Percentiles rank a stretch among this genome's conserved stretches.
Evolutionary conservation across 2,888 invertebrate species (phyloP).

Genomic region (Asteroscopus sphinx): DNA sequence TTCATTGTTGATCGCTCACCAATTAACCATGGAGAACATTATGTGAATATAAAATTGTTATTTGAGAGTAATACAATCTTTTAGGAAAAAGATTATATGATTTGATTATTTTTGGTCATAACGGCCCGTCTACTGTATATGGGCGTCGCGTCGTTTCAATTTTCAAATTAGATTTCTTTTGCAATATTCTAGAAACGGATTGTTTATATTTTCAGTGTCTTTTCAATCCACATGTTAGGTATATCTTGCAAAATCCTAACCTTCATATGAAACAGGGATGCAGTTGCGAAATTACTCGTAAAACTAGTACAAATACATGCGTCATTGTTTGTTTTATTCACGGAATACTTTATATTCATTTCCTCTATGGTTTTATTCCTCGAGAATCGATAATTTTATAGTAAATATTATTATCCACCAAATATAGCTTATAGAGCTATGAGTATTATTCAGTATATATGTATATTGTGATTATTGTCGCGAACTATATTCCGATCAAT

Average conservation of each 20-base stretch:
- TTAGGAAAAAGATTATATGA: not conserved
- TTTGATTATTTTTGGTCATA: conserved; percentile 5
- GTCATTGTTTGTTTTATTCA: not conserved
- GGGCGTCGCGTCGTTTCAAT: not conserved
- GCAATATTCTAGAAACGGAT: not conserved
- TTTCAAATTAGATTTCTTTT: not conserved
- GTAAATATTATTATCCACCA: no score
- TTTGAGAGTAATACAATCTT: not conserved
- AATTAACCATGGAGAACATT: conserved; percentile 10
- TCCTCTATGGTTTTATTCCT: conserved; percentile 2
- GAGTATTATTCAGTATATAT: no score
- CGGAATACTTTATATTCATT: no score
- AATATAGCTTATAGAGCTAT: no score
- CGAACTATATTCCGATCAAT: no score
- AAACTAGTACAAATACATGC: conserved; percentile 2
- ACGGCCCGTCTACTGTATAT: not conserved
- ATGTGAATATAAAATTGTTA: conserved; percentile 9
- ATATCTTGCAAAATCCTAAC: conserved; percentile 22
- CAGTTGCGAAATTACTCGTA: conserved; percentile 12
- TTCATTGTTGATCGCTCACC: conserved; percentile 13
- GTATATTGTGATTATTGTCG: no score
- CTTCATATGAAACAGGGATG: conserved; percentile 8
- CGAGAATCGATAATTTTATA: no score
- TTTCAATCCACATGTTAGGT: conserved; percentile 12
- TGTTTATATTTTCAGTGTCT: conserved; percentile 13